phyloP scores from a whole-genome alignment of 2,113 vertebrate genomes.

The Pseudopodoces humilis region DNA sequence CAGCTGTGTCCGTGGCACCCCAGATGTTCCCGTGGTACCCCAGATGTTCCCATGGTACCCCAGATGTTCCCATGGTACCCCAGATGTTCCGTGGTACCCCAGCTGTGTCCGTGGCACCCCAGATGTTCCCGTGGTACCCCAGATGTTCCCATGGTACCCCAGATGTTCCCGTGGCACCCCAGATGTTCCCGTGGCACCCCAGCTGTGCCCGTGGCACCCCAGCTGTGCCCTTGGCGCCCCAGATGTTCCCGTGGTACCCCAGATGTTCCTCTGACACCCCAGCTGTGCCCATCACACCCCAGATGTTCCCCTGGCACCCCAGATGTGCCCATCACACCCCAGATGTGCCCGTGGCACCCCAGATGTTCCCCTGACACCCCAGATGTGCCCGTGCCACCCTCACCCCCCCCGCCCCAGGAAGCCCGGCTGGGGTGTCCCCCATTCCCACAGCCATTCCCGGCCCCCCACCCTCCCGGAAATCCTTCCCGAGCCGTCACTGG shows the following conservation, averaged over 20 bases:
- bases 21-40: rapidly evolving
- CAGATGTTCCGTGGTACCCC: rapidly evolving
- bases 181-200: background rate
- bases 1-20: rapidly evolving
- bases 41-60: rapidly evolving
- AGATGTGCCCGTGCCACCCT: background rate
- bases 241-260: rapidly evolving
- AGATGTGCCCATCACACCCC: rapidly evolving
- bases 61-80: rapidly evolving
- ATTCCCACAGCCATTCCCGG: background rate
- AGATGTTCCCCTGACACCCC: background rate
- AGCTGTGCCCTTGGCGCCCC: rapidly evolving
- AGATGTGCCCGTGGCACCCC: rapidly evolving
- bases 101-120: rapidly evolving
- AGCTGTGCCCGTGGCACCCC: background rate
- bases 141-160: rapidly evolving
- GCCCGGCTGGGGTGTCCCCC: background rate
- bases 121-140: rapidly evolving
- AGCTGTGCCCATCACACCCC: rapidly evolving
- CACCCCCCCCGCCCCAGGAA: background rate
- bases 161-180: background rate
- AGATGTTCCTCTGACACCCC: rapidly evolving
- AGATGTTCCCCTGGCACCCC: rapidly evolving
- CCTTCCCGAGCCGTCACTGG: background rate
- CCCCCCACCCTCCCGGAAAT: conserved; percentile 36